phyloP scores from a whole-genome alignment of 2,888 invertebrate species.

The Hydrotaea cyrtoneurina region DNA sequence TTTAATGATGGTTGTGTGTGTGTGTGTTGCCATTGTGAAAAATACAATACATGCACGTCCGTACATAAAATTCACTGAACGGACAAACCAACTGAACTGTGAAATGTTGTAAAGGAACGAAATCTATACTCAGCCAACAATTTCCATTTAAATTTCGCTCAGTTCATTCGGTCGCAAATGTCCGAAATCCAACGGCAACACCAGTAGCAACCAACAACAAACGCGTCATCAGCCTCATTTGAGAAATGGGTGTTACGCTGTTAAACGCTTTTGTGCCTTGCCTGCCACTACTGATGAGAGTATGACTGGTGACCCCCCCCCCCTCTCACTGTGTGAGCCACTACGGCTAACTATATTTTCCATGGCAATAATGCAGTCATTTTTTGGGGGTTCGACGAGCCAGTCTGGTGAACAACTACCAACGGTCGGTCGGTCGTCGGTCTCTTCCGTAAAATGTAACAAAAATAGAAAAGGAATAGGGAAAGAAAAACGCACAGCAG shows the following conservation, averaged over 20 bases:
- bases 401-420: conserved; percentile 34
- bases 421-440: conserved; percentile 2
- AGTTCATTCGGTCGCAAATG: background rate
- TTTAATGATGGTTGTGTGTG: too few relatives aligned
- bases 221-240: background rate
- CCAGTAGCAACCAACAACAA: conserved; percentile 1
- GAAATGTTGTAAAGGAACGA: background rate
- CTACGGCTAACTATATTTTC: conserved; percentile 43
- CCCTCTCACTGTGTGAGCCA: conserved; percentile 51
- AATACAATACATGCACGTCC: too few relatives aligned
- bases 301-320: background rate
- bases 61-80: too few relatives aligned
- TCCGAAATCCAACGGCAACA: conserved; percentile 24
- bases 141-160: background rate
- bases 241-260: conserved; percentile 54
- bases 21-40: too few relatives aligned
- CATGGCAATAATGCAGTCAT: conserved; percentile 53
- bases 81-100: too few relatives aligned
- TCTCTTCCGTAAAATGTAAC: conserved; percentile 26
- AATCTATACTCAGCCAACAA: background rate
- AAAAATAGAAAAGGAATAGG: conserved; percentile 9
- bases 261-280: conserved; percentile 42
- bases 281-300: background rate
- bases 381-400: conserved; percentile 55
- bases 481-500: background rate